Base-by-base conservation (phyloP, 1,140 invertebrate genomes). In the Drosophila paulistorum region DNA sequence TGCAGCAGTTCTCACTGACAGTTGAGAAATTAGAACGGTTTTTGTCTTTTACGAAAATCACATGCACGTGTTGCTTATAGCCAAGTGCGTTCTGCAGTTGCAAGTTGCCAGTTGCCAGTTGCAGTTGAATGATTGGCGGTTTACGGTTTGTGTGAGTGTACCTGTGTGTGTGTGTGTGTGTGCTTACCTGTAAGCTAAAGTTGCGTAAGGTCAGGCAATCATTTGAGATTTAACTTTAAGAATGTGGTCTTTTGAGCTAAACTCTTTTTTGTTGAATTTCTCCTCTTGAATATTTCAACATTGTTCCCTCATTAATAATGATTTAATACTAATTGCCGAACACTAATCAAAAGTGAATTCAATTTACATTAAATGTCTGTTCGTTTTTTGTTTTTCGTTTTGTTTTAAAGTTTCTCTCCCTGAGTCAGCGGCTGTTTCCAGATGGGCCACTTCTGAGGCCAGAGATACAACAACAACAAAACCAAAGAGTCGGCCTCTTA, bases 21-120 rank as follows among this genome's bases (percentile, higher is more conserved):
- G 84, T 87, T 87, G 83, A 89, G 83, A 89, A 89, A 87, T 87
- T 87, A 89, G 83, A 87, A 89, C 83, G 83, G 83, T 87, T 87
- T 86, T 87, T 78, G 68, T 83, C 76, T 79, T 73, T 68, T 62
- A 14, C 30, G 57, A 59, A 87, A 86, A 86, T 86, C 83, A 89
- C 83, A 86, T 86, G 84, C 83, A 87, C 83, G 83, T 87, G 83
- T 81, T 77, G 74, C 75, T 76, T 71, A 30, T 30, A 23, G 45
- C 45, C 37, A n/a, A 39, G 37, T 62, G 37, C 33, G 17, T 41
- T 60, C 7, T 33, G 23, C n/a, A 39, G 37, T 37, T 37, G 35
- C 35, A 9, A 42, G 55, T 23, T 66, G 61, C 30, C 70, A 42
- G 68, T 73, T 74, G 81, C 65, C 70, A 42, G 68, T 73, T 74